These are phyloP conservation scores for Suricata suricatta DNA, from an alignment of 2,113 vertebrate genomes.

Conservation along the genomic window DNA sequence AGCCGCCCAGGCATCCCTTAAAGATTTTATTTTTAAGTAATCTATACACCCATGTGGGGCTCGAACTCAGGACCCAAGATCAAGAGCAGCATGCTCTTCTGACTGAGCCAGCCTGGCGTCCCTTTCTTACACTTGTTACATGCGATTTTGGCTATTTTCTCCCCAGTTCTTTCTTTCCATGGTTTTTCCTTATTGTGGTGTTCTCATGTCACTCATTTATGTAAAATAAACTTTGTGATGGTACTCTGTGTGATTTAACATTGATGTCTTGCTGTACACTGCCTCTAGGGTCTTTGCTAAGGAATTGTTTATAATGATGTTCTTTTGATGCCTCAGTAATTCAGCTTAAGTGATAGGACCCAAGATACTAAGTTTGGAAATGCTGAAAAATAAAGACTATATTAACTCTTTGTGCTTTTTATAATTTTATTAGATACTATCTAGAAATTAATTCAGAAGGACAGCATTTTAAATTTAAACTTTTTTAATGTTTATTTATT, in stretches of 20 bases:
- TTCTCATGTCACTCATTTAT: background rate
- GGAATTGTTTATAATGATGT: background rate
- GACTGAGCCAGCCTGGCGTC: too few species aligned
- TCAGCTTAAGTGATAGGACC: background rate
- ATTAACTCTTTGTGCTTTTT: background rate
- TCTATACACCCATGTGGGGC: too few species aligned
- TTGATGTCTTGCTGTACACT: background rate
- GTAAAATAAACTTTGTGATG: background rate
- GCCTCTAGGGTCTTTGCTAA: background rate
- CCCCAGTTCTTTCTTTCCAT: background rate
- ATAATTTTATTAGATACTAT: background rate
- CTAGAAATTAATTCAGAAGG: background rate
- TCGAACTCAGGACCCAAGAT: too few species aligned
- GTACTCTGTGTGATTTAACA: background rate
- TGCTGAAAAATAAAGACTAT: background rate
- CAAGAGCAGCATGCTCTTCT: too few species aligned
- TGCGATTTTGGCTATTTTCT: background rate
- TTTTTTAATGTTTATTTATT: background rate
- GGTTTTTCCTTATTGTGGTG: background rate
- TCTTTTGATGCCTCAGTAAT: background rate
- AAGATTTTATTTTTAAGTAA: too few species aligned
- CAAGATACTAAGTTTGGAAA: slow-evolving; percentile 15
- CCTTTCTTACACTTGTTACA: background rate
- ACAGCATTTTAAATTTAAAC: slow-evolving; percentile 37
- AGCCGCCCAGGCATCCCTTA: too few species aligned